These are phyloP conservation scores for Lepus europaeus DNA, from an alignment of 2,113 vertebrate genomes.

Conservation along the genomic window DNA sequence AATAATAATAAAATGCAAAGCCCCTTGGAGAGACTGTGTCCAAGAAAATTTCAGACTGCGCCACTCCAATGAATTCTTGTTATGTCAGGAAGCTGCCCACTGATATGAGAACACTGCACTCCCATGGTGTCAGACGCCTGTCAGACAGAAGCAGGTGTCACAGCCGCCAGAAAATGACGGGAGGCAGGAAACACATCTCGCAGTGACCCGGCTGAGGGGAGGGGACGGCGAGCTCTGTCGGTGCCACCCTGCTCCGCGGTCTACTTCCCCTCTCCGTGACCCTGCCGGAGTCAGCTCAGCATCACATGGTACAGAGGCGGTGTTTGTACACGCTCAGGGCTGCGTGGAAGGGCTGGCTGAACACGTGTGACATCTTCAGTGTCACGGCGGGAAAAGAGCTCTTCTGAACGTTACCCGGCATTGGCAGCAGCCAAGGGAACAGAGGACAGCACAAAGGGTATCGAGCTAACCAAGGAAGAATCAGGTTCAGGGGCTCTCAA, in stretches of 20 bases:
- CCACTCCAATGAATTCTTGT: slow-evolving; percentile 46
- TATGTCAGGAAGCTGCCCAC: not conserved
- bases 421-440: not conserved
- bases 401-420: not conserved
- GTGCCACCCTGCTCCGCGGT: not conserved
- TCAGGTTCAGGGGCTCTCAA: not conserved
- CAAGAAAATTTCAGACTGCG: not conserved
- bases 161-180: not conserved
- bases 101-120: not conserved
- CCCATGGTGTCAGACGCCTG: not conserved
- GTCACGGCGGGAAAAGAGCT: not conserved
- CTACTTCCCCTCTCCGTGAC: not conserved
- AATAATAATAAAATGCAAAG: not conserved
- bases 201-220: not conserved
- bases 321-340: not conserved
- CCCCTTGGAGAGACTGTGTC: not conserved
- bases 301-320: not conserved
- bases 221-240: not conserved
- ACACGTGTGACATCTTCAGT: not conserved
- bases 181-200: not conserved
- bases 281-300: not conserved
- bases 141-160: slow-evolving; percentile 8
- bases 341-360: not conserved
- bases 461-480: not conserved
- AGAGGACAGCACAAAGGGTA: not conserved